phyloP scores from a whole-genome alignment of 2,797 vertebrate species.

The Clarias platycephalus region DNA sequence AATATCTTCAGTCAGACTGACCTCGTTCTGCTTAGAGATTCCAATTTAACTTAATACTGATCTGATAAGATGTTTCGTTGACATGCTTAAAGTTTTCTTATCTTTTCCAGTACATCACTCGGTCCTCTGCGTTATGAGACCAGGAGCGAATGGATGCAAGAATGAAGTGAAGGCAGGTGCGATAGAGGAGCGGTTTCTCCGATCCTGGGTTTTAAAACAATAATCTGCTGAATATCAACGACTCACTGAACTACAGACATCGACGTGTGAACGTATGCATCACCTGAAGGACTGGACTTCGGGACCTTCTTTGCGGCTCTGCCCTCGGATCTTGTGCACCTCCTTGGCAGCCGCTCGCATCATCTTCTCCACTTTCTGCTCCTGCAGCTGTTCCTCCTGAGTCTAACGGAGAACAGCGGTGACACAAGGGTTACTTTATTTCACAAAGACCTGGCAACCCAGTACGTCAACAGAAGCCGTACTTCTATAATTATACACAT shows the following conservation, averaged over 20 bases:
- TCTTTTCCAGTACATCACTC: no score
- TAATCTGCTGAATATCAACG: no score
- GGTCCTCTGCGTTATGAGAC: no score
- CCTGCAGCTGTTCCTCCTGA: slow-evolving; percentile 82
- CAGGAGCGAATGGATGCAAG: no score
- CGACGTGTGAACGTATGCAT: neutral
- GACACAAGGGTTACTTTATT: neutral
- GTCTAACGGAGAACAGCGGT: slow-evolving; percentile 58
- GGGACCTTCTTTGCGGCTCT: slow-evolving; percentile 87
- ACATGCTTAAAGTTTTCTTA: no score
- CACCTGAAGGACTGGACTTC: slow-evolving; percentile 96
- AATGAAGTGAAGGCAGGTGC: no score
- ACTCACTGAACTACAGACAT: neutral
- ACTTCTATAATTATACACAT: neutral
- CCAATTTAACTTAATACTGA: no score
- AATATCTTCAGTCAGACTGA: no score
- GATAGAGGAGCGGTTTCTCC: no score
- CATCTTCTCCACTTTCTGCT: slow-evolving; percentile 90
- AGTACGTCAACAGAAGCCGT: neutral
- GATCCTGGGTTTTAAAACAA: no score
- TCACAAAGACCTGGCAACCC: neutral
- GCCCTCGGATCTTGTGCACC: slow-evolving; percentile 89
- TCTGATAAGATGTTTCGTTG: no score
- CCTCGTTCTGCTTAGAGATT: no score
- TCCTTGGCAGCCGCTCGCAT: slow-evolving; percentile 94